Evolutionary conservation across 2,888 invertebrate species (phyloP), one percentile per base, ranked within the genome.

Genomic region (Adelphocoris suturalis): DNA sequence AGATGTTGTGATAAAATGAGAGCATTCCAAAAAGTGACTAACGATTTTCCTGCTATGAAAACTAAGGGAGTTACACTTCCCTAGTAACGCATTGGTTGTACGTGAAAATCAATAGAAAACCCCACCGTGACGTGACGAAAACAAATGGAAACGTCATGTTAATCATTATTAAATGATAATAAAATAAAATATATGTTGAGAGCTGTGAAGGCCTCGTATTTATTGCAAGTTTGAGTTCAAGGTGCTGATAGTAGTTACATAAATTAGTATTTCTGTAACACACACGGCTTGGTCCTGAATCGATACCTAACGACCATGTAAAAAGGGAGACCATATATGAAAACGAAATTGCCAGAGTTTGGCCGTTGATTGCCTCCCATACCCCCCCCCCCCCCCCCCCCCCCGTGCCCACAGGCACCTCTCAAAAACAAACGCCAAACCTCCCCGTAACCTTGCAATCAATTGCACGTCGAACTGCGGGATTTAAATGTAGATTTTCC

Each of bases 401-500:
- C 37, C 37, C 37, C 2, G n/a, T 13, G n/a, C 2, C 2, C 37
- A 4, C 37, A n/a, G n/a, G 19, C 5, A 57, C 57, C 57, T n/a
- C 57, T 57, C 57, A n/a, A 57, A 57, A 57, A 57, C 57, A 57
- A 57, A 57, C 57, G 11, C 57, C 57, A 37, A 37, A n/a, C n/a
- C 57, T 16, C 5, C 57, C 7, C n/a, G n/a, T 16, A n/a, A 57
- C 57, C 57, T 57, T 57, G 57, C 57, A 57, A 57, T 57, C 57
- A 57, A 57, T 57, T 57, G 57, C 16, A n/a, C 16, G 16, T 57
- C 16, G 57, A 16, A 14, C n/a, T n/a, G 57, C 57, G 57, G 57
- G 19, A 57, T 57, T 57, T 57, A 57, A 57, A 57, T 57, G 57
- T 57, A 57, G 57, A 57, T 57, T 57, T 55, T n/a, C 14, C n/a